These are phyloP conservation scores for Tenualosa thibaudeaui DNA, from an alignment of 2,797 vertebrate species.

Conservation along the genomic window DNA sequence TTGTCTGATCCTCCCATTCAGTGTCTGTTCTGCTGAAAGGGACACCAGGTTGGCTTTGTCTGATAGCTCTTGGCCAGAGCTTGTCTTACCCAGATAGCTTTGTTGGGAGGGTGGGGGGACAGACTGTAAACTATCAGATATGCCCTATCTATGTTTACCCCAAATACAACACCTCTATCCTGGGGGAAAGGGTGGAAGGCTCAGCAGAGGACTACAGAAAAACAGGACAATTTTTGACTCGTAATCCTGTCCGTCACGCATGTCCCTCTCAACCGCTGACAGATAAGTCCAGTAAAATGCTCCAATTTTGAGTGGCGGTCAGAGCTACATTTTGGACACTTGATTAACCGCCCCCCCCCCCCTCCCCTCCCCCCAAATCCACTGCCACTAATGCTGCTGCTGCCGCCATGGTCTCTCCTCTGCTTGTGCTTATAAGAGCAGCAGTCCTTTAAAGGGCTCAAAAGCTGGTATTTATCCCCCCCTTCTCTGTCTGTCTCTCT, in stretches of 20 bases:
- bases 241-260: constrained; percentile 66
- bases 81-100: constrained; percentile 56
- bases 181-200: constrained; percentile 50
- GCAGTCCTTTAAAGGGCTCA: no score
- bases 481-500: no score
- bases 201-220: constrained; percentile 47
- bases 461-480: no score
- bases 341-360: neutral
- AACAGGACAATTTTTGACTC: constrained; percentile 49
- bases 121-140: constrained; percentile 33
- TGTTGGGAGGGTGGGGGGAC: constrained; percentile 33
- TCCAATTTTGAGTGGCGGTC: neutral
- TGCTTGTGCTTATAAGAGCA: no score
- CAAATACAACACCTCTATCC: constrained; percentile 49
- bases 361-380: neutral
- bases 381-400: neutral
- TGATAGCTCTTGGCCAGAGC: neutral
- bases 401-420: neutral
- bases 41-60: neutral
- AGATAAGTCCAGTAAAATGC: constrained; percentile 43
- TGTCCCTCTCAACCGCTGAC: constrained; percentile 49
- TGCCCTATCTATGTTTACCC: constrained; percentile 24
- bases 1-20: neutral
- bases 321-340: neutral
- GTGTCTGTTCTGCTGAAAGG: neutral